A percentile compares a stretch with the other conserved stretches of the same genome.
These are phyloP conservation scores for Aurelia aurita DNA, from an alignment of 30 jellyfish, hydroid and myxozoan genomes.

Conservation along the genomic window DNA sequence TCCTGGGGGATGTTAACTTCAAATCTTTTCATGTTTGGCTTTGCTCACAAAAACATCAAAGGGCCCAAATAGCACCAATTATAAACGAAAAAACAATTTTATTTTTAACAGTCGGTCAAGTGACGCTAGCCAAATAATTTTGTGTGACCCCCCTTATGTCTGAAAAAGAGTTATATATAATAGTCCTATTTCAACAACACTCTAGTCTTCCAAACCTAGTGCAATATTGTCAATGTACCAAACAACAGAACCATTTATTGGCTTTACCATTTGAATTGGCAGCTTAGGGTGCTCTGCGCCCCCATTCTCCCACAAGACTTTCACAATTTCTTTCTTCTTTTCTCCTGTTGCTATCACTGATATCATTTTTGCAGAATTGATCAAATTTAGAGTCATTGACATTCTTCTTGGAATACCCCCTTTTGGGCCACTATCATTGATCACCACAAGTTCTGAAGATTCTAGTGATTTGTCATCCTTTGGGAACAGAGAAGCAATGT, in stretches of 20 bases:
- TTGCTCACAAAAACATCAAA: no score
- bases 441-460: conserved; percentile 14
- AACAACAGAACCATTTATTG: not conserved
- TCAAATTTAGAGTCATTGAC: conserved; percentile 25
- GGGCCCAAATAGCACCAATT: no score
- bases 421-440: conserved; percentile 59
- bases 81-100: no score
- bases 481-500: conserved; percentile 77
- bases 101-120: no score
- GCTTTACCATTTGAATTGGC: conserved; percentile 18
- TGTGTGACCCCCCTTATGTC: no score
- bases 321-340: conserved; percentile 22
- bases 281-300: not conserved
- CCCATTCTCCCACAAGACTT: not conserved
- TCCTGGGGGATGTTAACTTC: no score
- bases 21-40: no score
- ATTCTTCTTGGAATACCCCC: conserved; percentile 24
- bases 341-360: conserved; percentile 54
- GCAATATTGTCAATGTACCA: conserved; percentile 71
- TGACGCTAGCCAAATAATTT: no score
- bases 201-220: not conserved
- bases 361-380: conserved; percentile 35
- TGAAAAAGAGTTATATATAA: no score
- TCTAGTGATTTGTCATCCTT: conserved; percentile 33
- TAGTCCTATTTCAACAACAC: not conserved